phyloP scores from a whole-genome alignment of 2,797 vertebrate genomes.

The Triplophysa yarkandensis region DNA sequence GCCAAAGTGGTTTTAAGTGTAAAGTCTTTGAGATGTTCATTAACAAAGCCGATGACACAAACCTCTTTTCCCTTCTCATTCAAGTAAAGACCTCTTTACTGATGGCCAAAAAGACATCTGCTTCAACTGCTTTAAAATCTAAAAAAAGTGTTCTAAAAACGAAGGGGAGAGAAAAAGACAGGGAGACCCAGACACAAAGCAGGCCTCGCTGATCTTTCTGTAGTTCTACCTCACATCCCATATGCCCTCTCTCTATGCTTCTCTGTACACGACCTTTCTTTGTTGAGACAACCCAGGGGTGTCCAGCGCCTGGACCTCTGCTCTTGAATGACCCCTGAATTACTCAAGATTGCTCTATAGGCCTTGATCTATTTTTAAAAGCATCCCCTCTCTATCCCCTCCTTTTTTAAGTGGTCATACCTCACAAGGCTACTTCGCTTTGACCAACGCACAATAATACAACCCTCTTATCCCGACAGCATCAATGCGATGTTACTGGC shows the following conservation, averaged over 20 bases:
- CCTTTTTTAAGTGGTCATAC: too few relatives aligned
- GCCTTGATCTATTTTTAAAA: slow-evolving; percentile 30
- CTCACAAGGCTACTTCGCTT: neutral
- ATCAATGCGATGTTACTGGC: slow-evolving; percentile 16
- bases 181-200: slow-evolving; percentile 24
- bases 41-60: slow-evolving; percentile 42
- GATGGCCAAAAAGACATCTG: slow-evolving; percentile 15
- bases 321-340: slow-evolving; percentile 32
- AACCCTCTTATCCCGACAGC: neutral
- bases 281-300: neutral
- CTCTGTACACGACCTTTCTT: slow-evolving; percentile 11
- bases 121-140: neutral
- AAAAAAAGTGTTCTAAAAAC: neutral
- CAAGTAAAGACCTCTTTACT: neutral
- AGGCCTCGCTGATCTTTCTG: slow-evolving; percentile 1
- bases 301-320: slow-evolving; percentile 21
- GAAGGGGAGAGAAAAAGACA: neutral
- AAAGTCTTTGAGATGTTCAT: neutral
- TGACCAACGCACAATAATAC: neutral
- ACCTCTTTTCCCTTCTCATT: slow-evolving; percentile 12
- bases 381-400: too few relatives aligned
- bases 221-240: neutral
- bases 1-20: neutral
- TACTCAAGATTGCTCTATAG: slow-evolving; percentile 39
- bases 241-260: slow-evolving; percentile 5